Base-by-base conservation (phyloP, 2,113 vertebrate genomes). In the Psettodes erumei region DNA sequence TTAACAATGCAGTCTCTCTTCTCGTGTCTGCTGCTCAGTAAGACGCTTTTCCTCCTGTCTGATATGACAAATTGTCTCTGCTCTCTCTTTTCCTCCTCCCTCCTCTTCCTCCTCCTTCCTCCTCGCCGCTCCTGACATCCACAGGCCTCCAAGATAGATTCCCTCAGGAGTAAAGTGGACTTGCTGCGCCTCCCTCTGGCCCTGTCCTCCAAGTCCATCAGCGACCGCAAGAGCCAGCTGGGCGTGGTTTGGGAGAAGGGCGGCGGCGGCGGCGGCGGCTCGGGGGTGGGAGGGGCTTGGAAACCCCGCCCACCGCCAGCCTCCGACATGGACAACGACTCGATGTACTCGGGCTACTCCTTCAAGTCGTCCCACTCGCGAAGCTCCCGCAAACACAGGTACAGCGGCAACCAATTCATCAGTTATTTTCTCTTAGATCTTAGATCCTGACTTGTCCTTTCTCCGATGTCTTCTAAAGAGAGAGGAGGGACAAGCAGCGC, bases 101-200 rank as follows among this genome's bases (percentile, higher is more conserved):
- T 12, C 23, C 16, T 63, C 42, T 25, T 23, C n/a, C 21, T 32
- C 0, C 11, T 13, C 63, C 6, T 53, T 15, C 6, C 6, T 42
- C 43, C 27, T 2, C 38, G 40, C 45, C n/a, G n/a, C n/a, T n/a
- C n/a, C n/a, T n/a, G n/a, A n/a, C n/a, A n/a, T n/a, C 16, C 19
- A 27, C 77, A 91, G 88, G 91, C 91, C 75, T 96, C 94, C 96
- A 98, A 97, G 92, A 98, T 98, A 98, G 96, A 98, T 96, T 96
- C 97, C 95, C 93, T 98, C 95, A 96, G 95, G 96, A 96, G 93
- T 90, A 96, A 95, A 6, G 97, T 98, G 82, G 96, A 98, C 79
- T 92, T 98, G 88, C 89, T 97, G 93, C 96, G 95, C 94, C 95
- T 95, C 92, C 97, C 97, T 19, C 87, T 98, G 83, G 91, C 95